A percentile compares a stretch with the other conserved stretches of the same genome.
phyloP scores from a whole-genome alignment of 2,797 vertebrate genomes.

The Tokudaia muenninki region DNA sequence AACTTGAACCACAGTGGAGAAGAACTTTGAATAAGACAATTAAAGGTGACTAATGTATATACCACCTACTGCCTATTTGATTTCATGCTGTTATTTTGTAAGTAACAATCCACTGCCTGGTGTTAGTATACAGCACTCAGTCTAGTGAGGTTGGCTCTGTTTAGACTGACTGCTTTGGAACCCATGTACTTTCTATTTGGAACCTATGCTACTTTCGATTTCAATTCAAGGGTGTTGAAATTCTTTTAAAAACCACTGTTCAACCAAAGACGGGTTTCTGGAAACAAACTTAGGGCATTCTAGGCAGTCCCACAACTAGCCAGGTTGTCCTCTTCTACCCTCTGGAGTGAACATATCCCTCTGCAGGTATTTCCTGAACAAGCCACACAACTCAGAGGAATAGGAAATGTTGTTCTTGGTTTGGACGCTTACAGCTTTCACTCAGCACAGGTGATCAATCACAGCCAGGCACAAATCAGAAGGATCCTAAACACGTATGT shows the following conservation, averaged over 20 bases:
- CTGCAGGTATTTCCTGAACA: not conserved
- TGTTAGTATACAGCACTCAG: not conserved
- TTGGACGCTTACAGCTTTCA: not conserved
- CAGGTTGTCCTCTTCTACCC: not conserved
- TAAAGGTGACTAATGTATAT: not conserved
- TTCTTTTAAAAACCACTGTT: constrained; percentile 13
- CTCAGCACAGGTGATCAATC: not conserved
- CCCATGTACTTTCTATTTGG: not conserved
- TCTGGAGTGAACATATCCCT: not conserved
- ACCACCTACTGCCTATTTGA: not conserved
- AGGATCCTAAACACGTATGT: not conserved
- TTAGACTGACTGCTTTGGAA: not conserved
- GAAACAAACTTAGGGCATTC: constrained; percentile 33
- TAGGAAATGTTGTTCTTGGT: not conserved
- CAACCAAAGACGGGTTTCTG: constrained; percentile 13
- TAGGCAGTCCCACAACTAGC: not conserved
- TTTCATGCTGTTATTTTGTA: not conserved
- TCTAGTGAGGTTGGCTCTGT: not conserved
- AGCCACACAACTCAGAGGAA: not conserved
- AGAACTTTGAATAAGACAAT: constrained; percentile 52
- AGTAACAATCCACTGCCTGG: not conserved
- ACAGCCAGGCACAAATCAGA: not conserved
- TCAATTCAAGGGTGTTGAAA: constrained; percentile 34
- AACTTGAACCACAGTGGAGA: constrained; percentile 50
- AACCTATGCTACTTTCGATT: constrained; percentile 5